phyloP scores from a whole-genome alignment of 2,113 vertebrate species.

The Ciconia maguari region DNA sequence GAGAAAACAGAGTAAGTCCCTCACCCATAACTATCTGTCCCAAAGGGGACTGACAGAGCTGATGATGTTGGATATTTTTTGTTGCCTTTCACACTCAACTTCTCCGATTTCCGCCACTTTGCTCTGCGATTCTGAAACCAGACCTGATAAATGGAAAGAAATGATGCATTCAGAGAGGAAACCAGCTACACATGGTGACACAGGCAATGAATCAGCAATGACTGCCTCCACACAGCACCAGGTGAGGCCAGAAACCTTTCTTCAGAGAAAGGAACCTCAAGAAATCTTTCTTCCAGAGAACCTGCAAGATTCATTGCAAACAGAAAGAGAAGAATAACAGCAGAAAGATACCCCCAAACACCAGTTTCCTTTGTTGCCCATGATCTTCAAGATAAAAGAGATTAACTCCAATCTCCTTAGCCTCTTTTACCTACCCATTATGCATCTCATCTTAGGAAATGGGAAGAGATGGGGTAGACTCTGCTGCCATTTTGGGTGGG shows the following conservation, averaged over 20 bases:
- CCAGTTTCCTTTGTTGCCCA: not conserved
- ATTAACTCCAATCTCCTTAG: not conserved
- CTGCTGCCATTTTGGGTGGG: not conserved
- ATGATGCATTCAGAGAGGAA: not conserved
- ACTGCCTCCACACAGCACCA: not conserved
- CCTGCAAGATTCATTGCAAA: not conserved
- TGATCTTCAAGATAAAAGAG: not conserved
- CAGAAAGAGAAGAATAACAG: not conserved
- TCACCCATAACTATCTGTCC: not conserved
- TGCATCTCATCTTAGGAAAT: not conserved
- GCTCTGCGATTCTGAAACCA: slow-evolving; percentile 98
- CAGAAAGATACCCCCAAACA: not conserved
- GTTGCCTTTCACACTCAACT: slow-evolving; percentile 61
- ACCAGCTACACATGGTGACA: not conserved
- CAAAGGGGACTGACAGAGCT: not conserved
- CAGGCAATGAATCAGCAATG: not conserved
- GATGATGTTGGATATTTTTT: slow-evolving; percentile 2
- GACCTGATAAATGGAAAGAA: slow-evolving; percentile 74
- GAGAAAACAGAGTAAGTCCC: not conserved
- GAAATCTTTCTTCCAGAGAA: not conserved
- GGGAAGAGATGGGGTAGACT: not conserved
- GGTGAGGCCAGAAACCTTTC: not conserved
- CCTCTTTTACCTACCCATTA: not conserved
- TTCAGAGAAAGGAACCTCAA: not conserved
- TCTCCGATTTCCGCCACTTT: slow-evolving; percentile 88